phyloP scores from a whole-genome alignment of 2,797 vertebrate genomes.

The Schizothorax lantsangensis region DNA sequence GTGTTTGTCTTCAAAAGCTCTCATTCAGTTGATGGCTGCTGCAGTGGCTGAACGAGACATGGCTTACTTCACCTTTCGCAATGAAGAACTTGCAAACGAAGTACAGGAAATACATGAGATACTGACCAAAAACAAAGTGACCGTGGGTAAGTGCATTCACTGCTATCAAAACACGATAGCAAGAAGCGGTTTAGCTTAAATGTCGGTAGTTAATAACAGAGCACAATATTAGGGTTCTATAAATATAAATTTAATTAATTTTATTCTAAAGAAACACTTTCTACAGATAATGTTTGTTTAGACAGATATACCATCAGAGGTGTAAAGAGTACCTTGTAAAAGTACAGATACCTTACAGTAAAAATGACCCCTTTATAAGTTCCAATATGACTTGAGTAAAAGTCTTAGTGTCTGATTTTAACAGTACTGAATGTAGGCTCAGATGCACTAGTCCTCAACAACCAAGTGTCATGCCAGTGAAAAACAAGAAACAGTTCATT shows the following conservation, averaged over 20 bases:
- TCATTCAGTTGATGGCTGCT: conserved; percentile 82
- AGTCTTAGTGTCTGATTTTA: background rate
- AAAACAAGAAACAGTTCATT: background rate
- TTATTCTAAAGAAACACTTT: background rate
- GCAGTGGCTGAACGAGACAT: conserved; percentile 65
- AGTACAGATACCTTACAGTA: background rate
- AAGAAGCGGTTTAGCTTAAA: background rate
- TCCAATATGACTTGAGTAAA: background rate
- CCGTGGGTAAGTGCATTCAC: conserved; percentile 70
- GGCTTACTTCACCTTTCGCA: conserved; percentile 75
- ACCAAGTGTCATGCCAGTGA: background rate
- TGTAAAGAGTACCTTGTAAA: background rate
- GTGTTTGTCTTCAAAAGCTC: conserved; percentile 59
- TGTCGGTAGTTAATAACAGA: background rate
- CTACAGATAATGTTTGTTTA: background rate
- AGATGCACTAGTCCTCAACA: background rate
- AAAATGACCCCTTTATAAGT: background rate
- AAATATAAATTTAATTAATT: background rate
- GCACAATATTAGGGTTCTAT: background rate
- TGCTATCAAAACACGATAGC: background rate
- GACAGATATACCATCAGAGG: background rate
- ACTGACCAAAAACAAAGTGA: conserved; percentile 56
- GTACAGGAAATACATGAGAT: conserved; percentile 63
- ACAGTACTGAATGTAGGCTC: background rate
- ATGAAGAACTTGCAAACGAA: background rate